phyloP scores from a whole-genome alignment of 2,888 invertebrate species.

The Macrophya annulata region DNA sequence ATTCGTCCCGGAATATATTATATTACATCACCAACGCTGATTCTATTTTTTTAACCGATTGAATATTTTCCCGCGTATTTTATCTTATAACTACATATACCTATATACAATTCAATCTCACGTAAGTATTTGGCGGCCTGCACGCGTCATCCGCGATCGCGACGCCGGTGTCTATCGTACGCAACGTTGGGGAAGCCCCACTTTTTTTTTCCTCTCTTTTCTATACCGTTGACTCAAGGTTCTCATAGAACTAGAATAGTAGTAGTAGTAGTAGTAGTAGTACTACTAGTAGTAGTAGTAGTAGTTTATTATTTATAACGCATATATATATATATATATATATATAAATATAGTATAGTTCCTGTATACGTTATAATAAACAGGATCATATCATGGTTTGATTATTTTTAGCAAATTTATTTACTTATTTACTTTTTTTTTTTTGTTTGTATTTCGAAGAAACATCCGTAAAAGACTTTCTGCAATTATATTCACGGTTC shows the following conservation, averaged over 20 bases:
- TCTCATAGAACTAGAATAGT: background rate
- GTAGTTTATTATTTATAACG: background rate
- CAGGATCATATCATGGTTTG: background rate
- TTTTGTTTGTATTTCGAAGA: background rate
- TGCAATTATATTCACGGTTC: no score
- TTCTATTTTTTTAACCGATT: no score
- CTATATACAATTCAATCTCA: no score
- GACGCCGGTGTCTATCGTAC: conserved; percentile 42
- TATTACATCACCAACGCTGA: no score
- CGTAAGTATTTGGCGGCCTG: background rate
- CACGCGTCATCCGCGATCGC: background rate
- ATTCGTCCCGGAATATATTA: no score
- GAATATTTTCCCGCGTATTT: no score
- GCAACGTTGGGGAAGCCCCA: conserved; percentile 3
- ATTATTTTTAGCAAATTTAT: background rate
- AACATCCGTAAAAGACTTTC: background rate
- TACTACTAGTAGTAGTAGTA: background rate
- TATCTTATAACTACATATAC: no score
- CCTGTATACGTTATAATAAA: background rate
- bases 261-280: background rate
- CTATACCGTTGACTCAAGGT: conserved; percentile 33
- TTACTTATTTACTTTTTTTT: no score
- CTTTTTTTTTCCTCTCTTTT: background rate
- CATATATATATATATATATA: background rate
- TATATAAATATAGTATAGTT: background rate